These are phyloP conservation scores for Ceriagrion tenellum DNA, from an alignment of 2,888 invertebrate genomes.

Conservation along the genomic window DNA sequence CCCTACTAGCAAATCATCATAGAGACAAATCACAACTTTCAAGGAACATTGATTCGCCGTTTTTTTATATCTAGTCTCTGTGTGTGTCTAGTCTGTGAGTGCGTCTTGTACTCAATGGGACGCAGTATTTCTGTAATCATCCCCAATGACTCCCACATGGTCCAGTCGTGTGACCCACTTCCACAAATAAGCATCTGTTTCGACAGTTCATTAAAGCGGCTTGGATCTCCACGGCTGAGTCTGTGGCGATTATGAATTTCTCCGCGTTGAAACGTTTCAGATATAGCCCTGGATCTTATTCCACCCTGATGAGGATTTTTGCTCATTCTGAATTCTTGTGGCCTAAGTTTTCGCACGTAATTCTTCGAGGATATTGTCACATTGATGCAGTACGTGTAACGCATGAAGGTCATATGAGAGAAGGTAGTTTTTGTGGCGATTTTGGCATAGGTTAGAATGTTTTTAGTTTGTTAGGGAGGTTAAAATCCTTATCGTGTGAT, in stretches of 20 bases:
- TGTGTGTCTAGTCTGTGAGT: background rate
- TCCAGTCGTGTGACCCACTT: background rate
- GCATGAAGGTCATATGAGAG: too few species aligned
- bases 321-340: too few species aligned
- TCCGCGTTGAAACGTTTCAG: background rate
- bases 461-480: too few species aligned
- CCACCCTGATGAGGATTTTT: background rate
- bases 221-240: background rate
- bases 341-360: background rate
- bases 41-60: too few species aligned
- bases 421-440: too few species aligned
- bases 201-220: constrained; percentile 7
- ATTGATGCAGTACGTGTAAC: too few species aligned
- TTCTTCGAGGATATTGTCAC: too few species aligned
- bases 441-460: too few species aligned
- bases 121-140: background rate
- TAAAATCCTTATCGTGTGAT: too few species aligned
- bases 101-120: background rate
- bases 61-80: background rate
- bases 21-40: too few species aligned
- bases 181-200: constrained; percentile 25
- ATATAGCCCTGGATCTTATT: background rate
- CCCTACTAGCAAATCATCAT: too few species aligned
- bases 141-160: background rate
- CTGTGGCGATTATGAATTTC: background rate